Conservation (phyloP, 2,888 invertebrate species). For the Polydrusus tereticollis region DNA sequence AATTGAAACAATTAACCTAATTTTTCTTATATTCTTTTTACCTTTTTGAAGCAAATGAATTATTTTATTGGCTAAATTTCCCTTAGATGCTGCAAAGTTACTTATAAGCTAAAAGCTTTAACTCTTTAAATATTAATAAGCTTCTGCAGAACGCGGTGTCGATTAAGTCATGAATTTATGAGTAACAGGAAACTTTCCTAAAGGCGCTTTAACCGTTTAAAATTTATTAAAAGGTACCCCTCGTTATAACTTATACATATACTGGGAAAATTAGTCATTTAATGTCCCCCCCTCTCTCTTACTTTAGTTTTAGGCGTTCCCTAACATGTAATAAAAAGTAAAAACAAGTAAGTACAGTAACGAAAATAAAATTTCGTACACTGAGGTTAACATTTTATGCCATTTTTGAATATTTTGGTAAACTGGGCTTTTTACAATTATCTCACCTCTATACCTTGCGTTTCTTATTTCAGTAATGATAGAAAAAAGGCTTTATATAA, state of each 20-base stretch:
- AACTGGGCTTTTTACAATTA: too few relatives aligned
- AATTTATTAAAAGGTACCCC: constrained; percentile 1
- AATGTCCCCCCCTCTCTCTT: not conserved
- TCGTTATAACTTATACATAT: constrained; percentile 1
- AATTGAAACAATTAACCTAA: not conserved
- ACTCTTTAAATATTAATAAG: constrained; percentile 23
- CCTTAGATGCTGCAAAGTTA: not conserved
- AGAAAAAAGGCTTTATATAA: too few relatives aligned
- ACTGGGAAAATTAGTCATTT: not conserved
- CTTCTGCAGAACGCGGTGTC: constrained; percentile 15
- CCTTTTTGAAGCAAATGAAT: not conserved
- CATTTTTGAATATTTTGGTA: too few relatives aligned
- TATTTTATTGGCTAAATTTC: constrained; percentile 5
- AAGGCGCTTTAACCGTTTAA: constrained; percentile 4
- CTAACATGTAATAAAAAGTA: too few relatives aligned
- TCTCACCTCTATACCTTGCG: too few relatives aligned
- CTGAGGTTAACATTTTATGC: too few relatives aligned
- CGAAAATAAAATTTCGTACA: too few relatives aligned
- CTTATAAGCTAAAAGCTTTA: constrained; percentile 17
- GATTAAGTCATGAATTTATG: constrained; percentile 19
- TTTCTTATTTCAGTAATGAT: too few relatives aligned
- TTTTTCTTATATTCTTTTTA: not conserved
- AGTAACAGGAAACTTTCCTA: constrained; percentile 12
- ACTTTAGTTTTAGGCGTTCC: too few relatives aligned
- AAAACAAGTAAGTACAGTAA: too few relatives aligned